Conservation (phyloP, 2,888 invertebrate species). For the Plebejus argus region DNA sequence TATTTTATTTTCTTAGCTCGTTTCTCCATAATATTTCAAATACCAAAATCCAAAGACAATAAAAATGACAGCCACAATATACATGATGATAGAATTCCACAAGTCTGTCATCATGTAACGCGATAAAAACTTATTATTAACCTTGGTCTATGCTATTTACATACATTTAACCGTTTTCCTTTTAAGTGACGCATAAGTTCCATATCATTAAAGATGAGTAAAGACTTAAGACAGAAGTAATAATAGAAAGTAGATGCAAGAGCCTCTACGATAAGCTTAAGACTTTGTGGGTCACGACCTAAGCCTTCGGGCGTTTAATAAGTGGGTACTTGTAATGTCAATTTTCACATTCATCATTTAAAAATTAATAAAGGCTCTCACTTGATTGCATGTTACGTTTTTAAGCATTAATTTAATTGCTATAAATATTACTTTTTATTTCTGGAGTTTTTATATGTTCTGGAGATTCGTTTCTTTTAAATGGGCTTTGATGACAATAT, state of each 20-base stretch:
- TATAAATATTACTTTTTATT: not conserved
- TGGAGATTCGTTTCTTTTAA: not conserved
- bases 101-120: not conserved
- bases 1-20: not conserved
- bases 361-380: constrained; percentile 4
- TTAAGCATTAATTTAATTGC: not conserved
- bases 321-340: constrained; percentile 1
- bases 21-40: not conserved
- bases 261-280: constrained; percentile 11
- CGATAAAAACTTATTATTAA: not conserved
- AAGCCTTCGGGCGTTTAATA: constrained; percentile 29
- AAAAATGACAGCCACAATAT: not conserved
- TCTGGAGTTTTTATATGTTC: not conserved
- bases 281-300: constrained; percentile 7
- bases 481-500: not conserved
- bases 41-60: not conserved
- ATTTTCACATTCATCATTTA: constrained; percentile 17
- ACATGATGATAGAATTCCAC: not conserved
- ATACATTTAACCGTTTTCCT: not conserved
- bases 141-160: not conserved
- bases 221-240: not conserved
- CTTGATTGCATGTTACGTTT: not conserved
- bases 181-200: constrained; percentile 5
- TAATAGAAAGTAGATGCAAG: constrained; percentile 25
- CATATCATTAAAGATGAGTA: constrained; percentile 12